These are phyloP conservation scores for Callaeas wilsoni DNA, from an alignment of 2,113 vertebrate species.

Conservation along the genomic window DNA sequence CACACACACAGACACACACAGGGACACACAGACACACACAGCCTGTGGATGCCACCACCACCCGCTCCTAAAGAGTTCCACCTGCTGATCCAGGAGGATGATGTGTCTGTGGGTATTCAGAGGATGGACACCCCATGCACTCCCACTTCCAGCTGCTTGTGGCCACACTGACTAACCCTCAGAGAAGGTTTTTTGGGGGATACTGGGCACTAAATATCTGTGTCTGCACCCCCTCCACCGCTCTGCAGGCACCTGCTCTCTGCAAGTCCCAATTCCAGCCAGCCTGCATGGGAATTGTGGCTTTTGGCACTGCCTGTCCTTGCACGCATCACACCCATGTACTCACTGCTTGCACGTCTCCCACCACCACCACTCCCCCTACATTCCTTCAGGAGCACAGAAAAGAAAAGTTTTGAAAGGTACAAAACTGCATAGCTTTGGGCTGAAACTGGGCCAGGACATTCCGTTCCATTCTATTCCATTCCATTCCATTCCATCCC, in stretches of 20 bases:
- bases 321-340: fast-evolving
- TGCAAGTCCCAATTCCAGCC: neutral
- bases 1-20: too few relatives aligned
- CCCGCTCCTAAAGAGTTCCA: fast-evolving
- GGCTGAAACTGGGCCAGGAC: neutral
- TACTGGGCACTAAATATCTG: too few relatives aligned
- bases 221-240: neutral
- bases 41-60: neutral
- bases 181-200: neutral
- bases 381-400: neutral
- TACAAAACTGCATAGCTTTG: neutral
- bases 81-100: neutral
- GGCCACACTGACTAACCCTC: neutral
- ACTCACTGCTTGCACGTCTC: fast-evolving
- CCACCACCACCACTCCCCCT: too few relatives aligned
- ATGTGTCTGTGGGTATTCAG: too few relatives aligned
- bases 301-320: neutral
- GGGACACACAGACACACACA: neutral
- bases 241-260: neutral
- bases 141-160: neutral
- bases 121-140: too few relatives aligned
- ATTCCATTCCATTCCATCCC: neutral
- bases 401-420: neutral
- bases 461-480: neutral
- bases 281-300: neutral